Conservation (phyloP, 2,113 vertebrate species). For the Misgurnus anguillicaudatus region DNA sequence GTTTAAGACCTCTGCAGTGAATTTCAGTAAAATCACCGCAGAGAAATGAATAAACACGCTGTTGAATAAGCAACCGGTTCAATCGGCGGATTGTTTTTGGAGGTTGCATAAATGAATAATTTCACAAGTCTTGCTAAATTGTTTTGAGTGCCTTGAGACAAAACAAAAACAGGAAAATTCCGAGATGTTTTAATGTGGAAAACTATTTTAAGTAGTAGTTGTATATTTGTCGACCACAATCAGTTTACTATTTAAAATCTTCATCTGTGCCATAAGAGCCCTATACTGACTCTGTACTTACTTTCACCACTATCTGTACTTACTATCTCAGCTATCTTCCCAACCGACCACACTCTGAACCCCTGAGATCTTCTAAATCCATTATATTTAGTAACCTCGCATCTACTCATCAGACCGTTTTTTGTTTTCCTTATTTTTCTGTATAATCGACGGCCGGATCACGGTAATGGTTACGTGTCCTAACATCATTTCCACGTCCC, state of each 20-base stretch:
- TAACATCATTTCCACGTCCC: slow-evolving; percentile 38
- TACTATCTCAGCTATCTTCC: not conserved
- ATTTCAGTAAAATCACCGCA: slow-evolving; percentile 35
- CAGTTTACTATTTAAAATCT: not conserved
- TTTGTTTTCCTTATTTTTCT: slow-evolving; percentile 28
- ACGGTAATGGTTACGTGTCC: slow-evolving; percentile 34
- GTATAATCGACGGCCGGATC: not conserved
- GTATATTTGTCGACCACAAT: not conserved
- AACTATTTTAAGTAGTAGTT: not conserved
- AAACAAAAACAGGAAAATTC: not conserved
- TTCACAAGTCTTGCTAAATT: not conserved
- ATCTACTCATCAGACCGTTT: not conserved
- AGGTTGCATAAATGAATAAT: slow-evolving; percentile 4
- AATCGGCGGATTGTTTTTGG: slow-evolving; percentile 8
- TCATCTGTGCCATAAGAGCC: slow-evolving; percentile 25
- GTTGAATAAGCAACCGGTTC: not conserved
- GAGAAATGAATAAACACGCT: slow-evolving; percentile 15
- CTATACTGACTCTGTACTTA: not conserved
- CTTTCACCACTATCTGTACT: not conserved
- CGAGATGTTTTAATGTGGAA: not conserved
- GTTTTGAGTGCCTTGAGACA: slow-evolving; percentile 3
- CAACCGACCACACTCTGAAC: not conserved
- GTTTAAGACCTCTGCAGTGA: slow-evolving; percentile 52
- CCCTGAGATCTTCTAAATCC: not conserved
- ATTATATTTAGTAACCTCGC: not conserved